Percentiles rank a stretch among this genome's conserved stretches.
These are phyloP conservation scores for Leucosticte australis DNA, from an alignment of 2,113 vertebrate species.

Conservation along the genomic window DNA sequence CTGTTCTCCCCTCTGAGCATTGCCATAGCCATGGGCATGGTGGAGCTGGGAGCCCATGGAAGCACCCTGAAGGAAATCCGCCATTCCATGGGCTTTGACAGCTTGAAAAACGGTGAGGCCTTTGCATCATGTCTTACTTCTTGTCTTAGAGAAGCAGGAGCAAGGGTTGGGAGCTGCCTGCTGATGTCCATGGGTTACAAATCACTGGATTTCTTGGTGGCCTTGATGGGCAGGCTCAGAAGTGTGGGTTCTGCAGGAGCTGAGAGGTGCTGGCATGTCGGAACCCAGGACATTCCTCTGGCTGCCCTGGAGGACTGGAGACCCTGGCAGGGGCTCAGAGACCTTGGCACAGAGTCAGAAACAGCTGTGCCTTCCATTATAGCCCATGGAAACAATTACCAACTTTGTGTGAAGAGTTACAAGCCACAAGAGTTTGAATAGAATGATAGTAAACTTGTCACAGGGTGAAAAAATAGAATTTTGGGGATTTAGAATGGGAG, in stretches of 20 bases:
- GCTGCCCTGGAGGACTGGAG: too few species aligned
- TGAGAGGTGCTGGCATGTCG: background rate
- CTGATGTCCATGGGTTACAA: background rate
- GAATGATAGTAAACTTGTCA: too few species aligned
- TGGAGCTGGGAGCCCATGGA: slow-evolving; percentile 91
- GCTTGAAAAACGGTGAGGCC: slow-evolving; percentile 82
- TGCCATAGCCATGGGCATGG: slow-evolving; percentile 88
- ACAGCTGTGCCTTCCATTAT: too few species aligned
- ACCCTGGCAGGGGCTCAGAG: too few species aligned
- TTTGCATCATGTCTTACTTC: background rate
- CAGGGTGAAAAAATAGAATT: too few species aligned
- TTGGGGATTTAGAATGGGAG: too few species aligned
- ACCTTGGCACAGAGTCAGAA: too few species aligned
- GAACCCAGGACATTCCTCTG: too few species aligned
- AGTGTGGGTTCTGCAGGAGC: background rate
- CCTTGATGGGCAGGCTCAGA: background rate
- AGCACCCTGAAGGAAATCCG: slow-evolving; percentile 89
- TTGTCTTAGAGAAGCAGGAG: background rate
- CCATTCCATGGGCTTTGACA: slow-evolving; percentile 86
- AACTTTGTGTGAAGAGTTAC: too few species aligned
- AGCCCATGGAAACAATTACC: too few species aligned
- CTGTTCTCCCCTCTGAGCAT: slow-evolving; percentile 93
- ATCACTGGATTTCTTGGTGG: background rate
- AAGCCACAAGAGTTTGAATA: too few species aligned
- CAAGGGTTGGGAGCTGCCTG: background rate